Conservation (phyloP, 1,140 invertebrate genomes). For the Manduca sexta region DNA sequence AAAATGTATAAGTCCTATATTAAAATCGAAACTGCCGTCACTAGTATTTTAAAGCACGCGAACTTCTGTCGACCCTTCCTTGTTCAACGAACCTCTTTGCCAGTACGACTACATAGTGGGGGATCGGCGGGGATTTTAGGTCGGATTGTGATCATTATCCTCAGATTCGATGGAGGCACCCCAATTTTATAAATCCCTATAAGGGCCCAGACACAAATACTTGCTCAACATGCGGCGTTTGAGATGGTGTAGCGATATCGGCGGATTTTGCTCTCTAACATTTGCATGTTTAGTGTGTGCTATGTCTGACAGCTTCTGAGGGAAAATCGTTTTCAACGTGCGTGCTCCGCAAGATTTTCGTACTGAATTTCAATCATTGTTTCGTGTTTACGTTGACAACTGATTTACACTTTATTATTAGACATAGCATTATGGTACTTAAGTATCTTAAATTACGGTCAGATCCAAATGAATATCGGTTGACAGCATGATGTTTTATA, state of each 20-base stretch:
- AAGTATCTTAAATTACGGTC: too few relatives aligned
- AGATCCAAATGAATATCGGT: too few relatives aligned
- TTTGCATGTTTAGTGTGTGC: constrained; percentile 27
- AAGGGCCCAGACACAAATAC: constrained; percentile 32
- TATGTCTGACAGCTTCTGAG: constrained; percentile 1
- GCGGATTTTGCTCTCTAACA: constrained; percentile 18
- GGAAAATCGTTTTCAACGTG: constrained; percentile 5
- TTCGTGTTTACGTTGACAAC: too few relatives aligned
- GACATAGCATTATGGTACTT: too few relatives aligned
- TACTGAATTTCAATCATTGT: neutral
- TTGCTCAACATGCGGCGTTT: constrained; percentile 29
- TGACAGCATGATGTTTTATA: too few relatives aligned
- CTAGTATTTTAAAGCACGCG: neutral
- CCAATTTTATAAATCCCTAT: constrained; percentile 34
- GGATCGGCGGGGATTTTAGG: constrained; percentile 29
- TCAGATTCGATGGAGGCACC: constrained; percentile 33
- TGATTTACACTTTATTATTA: too few relatives aligned
- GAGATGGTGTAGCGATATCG: constrained; percentile 24
- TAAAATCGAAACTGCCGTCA: too few relatives aligned
- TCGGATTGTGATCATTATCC: constrained; percentile 48
- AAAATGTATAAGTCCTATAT: too few relatives aligned
- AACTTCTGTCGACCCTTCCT: neutral
- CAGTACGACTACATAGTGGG: constrained; percentile 17
- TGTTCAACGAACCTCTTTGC: constrained; percentile 2
- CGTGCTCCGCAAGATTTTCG: neutral